phyloP scores from a whole-genome alignment of 1,140 invertebrate genomes.

The Drosophila ironensis region DNA sequence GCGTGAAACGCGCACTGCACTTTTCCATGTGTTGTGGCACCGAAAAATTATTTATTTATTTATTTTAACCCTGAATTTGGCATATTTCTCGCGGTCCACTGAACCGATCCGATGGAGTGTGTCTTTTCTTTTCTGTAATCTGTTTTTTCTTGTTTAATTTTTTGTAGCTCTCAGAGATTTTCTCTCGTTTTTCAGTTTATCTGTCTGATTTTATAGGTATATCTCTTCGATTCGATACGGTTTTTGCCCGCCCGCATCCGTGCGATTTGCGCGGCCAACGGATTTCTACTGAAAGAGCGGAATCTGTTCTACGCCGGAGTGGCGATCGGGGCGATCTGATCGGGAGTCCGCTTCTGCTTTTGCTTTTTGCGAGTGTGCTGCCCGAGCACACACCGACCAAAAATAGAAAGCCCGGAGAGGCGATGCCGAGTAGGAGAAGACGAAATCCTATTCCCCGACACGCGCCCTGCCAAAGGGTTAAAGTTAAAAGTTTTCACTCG shows the following conservation, averaged over 20 bases:
- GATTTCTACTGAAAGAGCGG: constrained; percentile 66
- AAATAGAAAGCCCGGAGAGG: constrained; percentile 59
- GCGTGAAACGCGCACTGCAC: constrained; percentile 51
- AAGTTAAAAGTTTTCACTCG: constrained; percentile 38
- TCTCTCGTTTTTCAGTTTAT: constrained; percentile 10
- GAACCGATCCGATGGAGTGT: constrained; percentile 38
- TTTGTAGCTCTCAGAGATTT: neutral
- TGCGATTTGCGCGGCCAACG: constrained; percentile 70
- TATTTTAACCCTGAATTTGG: constrained; percentile 55
- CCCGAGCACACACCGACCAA: constrained; percentile 46
- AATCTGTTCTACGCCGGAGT: constrained; percentile 53
- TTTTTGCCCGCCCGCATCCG: constrained; percentile 27
- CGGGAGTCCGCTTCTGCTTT: too few species aligned
- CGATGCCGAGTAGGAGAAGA: neutral
- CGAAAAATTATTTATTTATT: constrained; percentile 64
- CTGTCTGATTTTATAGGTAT: constrained; percentile 12
- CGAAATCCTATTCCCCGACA: constrained; percentile 9
- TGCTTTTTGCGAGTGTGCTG: constrained; percentile 51
- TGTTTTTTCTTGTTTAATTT: neutral
- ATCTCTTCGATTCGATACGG: constrained; percentile 24
- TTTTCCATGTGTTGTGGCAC: constrained; percentile 50
- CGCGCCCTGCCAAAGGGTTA: constrained; percentile 50
- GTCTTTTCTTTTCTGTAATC: constrained; percentile 23
- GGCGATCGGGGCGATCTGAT: constrained; percentile 13
- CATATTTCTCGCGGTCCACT: constrained; percentile 23